Evolutionary conservation across 2,888 invertebrate genomes (phyloP).

Genomic region (Meghimatium bilineatum): DNA sequence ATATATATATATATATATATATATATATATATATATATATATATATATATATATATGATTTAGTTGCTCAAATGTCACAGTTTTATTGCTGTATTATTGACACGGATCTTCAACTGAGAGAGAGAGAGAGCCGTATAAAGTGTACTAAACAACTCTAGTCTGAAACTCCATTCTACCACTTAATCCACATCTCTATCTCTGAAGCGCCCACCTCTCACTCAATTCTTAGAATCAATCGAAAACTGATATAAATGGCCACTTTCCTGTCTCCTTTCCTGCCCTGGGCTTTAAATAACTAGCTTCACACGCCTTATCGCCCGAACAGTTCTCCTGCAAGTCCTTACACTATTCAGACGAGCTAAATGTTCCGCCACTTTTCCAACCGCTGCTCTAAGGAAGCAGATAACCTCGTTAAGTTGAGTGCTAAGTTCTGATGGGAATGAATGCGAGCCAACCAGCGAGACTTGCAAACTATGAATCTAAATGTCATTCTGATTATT

Average conservation of each 20-base stretch:
- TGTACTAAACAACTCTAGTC: neutral
- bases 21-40: no score
- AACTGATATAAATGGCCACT: neutral
- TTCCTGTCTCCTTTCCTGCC: neutral
- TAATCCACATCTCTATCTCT: neutral
- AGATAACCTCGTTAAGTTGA: conserved; percentile 14
- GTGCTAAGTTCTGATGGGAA: neutral
- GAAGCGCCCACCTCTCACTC: neutral
- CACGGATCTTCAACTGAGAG: no score
- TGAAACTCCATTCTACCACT: neutral
- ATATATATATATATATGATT: no score
- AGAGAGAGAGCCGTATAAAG: no score
- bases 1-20: no score
- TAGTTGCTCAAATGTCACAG: no score
- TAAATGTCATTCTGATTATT: neutral
- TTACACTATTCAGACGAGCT: neutral
- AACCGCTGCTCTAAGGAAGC: conserved; percentile 2
- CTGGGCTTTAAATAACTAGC: neutral
- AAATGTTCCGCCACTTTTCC: conserved; percentile 7
- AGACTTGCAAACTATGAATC: conserved; percentile 1
- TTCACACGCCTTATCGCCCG: neutral
- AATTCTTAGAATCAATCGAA: neutral
- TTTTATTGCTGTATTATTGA: no score
- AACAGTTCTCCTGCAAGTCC: neutral
- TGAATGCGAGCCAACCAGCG: conserved; percentile 5